phyloP scores from a whole-genome alignment of 1,140 invertebrate genomes.

The Drosophila nikananu region DNA sequence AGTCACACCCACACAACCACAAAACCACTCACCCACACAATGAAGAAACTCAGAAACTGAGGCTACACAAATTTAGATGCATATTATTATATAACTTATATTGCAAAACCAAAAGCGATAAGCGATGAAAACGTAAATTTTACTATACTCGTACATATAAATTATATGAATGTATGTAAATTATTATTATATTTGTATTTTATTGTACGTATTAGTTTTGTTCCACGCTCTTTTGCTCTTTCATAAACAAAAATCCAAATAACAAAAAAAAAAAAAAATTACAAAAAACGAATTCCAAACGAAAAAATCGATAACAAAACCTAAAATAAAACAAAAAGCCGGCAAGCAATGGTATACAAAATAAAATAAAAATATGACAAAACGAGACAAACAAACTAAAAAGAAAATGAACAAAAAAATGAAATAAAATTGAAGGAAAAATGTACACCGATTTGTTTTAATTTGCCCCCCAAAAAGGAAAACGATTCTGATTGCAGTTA shows the following conservation, averaged over 20 bases:
- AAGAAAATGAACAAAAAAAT: constrained; percentile 46
- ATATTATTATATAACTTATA: constrained; percentile 64
- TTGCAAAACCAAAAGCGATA: constrained; percentile 39
- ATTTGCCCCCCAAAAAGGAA: neutral
- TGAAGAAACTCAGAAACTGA: constrained; percentile 15
- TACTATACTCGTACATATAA: constrained; percentile 76
- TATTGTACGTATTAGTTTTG: constrained; percentile 84
- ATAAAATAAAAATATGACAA: constrained; percentile 52
- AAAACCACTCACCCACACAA: neutral
- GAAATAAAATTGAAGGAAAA: constrained; percentile 68
- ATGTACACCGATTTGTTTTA: constrained; percentile 14
- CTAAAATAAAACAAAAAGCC: constrained; percentile 51
- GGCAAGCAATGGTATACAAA: constrained; percentile 77
- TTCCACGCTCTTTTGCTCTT: constrained; percentile 85
- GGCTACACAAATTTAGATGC: constrained; percentile 52
- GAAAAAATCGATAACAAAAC: constrained; percentile 47
- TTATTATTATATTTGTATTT: constrained; percentile 84
- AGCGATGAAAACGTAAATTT: constrained; percentile 56
- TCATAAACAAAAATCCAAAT: constrained; percentile 69
- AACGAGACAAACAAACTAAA: constrained; percentile 33
- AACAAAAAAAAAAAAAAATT: constrained; percentile 24
- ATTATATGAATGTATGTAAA: constrained; percentile 74
- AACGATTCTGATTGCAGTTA: constrained; percentile 3
- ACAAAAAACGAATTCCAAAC: constrained; percentile 38
- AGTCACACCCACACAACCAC: neutral